Evolutionary conservation across 2,797 vertebrate genomes (phyloP).

Genomic region (Urophycis tenuis): DNA sequence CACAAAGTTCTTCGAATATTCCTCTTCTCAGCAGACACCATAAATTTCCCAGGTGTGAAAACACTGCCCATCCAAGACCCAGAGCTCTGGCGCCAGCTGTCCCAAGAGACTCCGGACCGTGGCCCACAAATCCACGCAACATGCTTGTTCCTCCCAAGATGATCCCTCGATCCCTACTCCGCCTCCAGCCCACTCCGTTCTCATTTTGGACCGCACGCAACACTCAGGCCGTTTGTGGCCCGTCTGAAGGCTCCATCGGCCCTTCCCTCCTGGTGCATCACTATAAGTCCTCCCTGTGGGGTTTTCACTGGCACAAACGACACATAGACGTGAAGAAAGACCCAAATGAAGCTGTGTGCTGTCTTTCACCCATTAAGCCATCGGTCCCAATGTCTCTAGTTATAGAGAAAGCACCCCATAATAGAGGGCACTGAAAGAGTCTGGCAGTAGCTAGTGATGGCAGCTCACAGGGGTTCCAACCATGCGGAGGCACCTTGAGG

Average conservation of each 20-base stretch:
- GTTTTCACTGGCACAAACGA: background rate
- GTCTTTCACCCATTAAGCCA: background rate
- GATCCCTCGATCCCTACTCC: background rate
- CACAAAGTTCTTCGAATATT: background rate
- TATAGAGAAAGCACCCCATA: conserved; percentile 13
- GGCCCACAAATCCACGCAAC: background rate
- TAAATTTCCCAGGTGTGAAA: conserved; percentile 45
- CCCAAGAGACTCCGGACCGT: conserved; percentile 6
- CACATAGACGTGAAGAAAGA: background rate
- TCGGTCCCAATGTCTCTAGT: background rate
- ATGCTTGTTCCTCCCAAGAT: background rate
- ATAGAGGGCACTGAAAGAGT: conserved; percentile 17
- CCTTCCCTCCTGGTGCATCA: background rate
- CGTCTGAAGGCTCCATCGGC: no score
- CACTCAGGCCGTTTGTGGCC: background rate
- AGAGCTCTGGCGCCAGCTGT: conserved; percentile 24
- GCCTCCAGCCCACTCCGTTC: background rate
- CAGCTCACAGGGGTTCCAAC: background rate
- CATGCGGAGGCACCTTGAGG: conserved; percentile 8
- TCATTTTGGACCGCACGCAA: background rate
- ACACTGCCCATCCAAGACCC: conserved; percentile 31
- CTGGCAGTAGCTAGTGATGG: conserved; percentile 19
- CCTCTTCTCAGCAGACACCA: conserved; percentile 22
- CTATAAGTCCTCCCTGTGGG: background rate
- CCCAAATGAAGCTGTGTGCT: background rate